Evolutionary conservation across 2,888 invertebrate species (phyloP).

Genomic region (Tupiocoris notatus): DNA sequence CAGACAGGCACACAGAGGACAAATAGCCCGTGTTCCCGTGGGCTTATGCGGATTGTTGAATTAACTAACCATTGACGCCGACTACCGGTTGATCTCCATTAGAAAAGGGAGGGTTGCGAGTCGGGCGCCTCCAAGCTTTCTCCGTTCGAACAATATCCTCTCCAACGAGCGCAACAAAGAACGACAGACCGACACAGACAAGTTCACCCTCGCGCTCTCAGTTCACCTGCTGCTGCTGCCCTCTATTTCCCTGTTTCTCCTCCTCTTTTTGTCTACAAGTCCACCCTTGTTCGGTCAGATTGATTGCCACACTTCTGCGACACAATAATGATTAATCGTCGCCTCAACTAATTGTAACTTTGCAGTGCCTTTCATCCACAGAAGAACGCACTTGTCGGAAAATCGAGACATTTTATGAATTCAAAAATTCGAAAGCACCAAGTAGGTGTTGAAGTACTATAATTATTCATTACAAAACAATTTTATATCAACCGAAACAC

Average conservation of each 20-base stretch:
- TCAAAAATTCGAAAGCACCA: too few relatives aligned
- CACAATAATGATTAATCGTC: slow-evolving; percentile 26
- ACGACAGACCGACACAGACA: background rate
- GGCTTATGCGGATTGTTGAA: slow-evolving; percentile 35
- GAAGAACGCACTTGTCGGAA: too few relatives aligned
- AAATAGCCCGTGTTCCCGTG: slow-evolving; percentile 36
- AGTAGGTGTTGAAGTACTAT: too few relatives aligned
- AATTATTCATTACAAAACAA: too few relatives aligned
- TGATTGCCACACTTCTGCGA: slow-evolving; percentile 21
- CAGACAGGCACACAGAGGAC: slow-evolving; percentile 10
- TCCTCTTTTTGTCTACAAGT: background rate
- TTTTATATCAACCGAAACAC: too few relatives aligned
- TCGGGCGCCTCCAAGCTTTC: background rate
- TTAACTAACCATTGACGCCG: slow-evolving; percentile 38
- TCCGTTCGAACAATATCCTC: slow-evolving; percentile 8
- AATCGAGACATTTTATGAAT: too few relatives aligned
- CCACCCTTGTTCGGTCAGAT: slow-evolving; percentile 1
- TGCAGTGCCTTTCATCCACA: background rate
- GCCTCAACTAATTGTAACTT: slow-evolving; percentile 20
- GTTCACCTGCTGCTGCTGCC: background rate
- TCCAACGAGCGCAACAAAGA: background rate
- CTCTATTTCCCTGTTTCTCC: background rate
- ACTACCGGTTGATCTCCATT: slow-evolving; percentile 38
- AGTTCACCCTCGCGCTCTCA: background rate
- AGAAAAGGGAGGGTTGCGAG: slow-evolving; percentile 23